Conservation (phyloP, 2,888 invertebrate species). For the Machimus atricapillus region DNA sequence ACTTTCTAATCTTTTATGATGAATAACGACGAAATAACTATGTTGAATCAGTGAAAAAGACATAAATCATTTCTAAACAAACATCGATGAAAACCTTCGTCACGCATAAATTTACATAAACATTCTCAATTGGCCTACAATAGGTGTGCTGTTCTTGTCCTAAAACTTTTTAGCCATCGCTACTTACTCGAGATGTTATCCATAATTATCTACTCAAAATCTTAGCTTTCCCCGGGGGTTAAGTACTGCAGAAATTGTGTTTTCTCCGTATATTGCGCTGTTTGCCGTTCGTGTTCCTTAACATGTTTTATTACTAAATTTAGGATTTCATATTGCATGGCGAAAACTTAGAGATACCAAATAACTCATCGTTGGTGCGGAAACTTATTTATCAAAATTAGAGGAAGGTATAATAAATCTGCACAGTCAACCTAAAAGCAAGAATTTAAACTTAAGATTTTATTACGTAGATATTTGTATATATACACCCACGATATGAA, state of each 20-base stretch:
- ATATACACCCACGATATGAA: too few relatives aligned
- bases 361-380: background rate
- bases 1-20: background rate
- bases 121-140: background rate
- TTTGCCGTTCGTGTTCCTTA: background rate
- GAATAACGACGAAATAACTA: background rate
- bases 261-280: background rate
- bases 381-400: background rate
- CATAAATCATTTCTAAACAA: background rate
- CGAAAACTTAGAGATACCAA: background rate
- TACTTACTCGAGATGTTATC: background rate
- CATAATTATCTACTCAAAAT: background rate
- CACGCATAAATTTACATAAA: background rate
- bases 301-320: background rate
- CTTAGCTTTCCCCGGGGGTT: background rate
- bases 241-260: background rate
- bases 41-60: background rate
- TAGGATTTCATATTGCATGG: background rate
- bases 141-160: background rate
- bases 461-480: too few relatives aligned
- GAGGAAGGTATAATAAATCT: background rate
- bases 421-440: background rate
- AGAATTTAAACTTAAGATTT: too few relatives aligned
- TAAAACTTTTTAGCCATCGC: background rate
- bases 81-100: background rate